Evolutionary conservation across 35 echinoderm and acorn worm species (phyloP), one percentile per base, ranked within the genome.

Genomic region (Nesometra sesokonis): DNA sequence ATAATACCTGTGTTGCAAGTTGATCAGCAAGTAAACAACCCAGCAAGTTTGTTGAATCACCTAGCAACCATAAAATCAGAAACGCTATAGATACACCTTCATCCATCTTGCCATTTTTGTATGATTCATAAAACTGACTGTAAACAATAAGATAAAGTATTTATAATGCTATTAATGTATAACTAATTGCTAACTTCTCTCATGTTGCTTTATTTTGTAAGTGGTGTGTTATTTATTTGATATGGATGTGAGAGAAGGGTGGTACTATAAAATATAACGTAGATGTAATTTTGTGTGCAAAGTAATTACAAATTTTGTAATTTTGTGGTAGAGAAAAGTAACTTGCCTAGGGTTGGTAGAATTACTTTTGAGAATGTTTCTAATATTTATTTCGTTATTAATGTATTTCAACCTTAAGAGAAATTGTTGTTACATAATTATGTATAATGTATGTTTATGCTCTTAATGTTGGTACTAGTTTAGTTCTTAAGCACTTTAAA

Each of bases 71-170:
- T 29, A 89, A 52, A 32, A 97, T 80, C 0, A 97, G 77, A 47
- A 97, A 97, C 21, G 91, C 17, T 13, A 92, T 87, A 30, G 91
- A 85, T 3, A 97, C 57, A 29, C 89, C 95, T 35, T 91, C 89
- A 77, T 97, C 95, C 76, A 90, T 88, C 27, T 91, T 83, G 34
- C 95, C 95, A 34, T 57, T 86, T 79, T 93, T 93, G 84, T 84
- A 93, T 34, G 86, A 85, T 78, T 94, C 92, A 80, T 94, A 91
- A 84, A 97, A 93, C 89, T 97, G 95, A 36, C 95, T 97, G 84
- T 13, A 85, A 47, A 17, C 31, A 79, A 84, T 36, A 80, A 88
- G 30, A 0, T 2, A 0, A 84, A 30, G 30, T 9, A 38, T 36
- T 84, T 27, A 35, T 4, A 46, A n/a, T n/a, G 43, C 0, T 83